These are phyloP conservation scores for Stenchaetothrips biformis DNA, from an alignment of 2,888 invertebrate species.

Conservation along the genomic window DNA sequence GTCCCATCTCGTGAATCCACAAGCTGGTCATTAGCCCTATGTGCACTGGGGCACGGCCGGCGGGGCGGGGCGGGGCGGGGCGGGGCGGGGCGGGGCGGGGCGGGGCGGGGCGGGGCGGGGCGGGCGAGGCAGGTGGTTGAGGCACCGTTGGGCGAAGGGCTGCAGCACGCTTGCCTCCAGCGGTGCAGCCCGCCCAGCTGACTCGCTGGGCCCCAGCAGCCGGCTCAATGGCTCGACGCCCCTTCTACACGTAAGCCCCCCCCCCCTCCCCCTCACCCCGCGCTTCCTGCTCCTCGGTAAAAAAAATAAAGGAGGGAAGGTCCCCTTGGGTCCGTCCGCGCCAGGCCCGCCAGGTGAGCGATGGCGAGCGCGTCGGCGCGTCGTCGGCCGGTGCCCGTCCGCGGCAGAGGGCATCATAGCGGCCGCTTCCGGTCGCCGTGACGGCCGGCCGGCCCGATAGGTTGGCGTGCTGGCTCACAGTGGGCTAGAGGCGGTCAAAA, in stretches of 20 bases:
- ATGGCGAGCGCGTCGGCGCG: too few relatives aligned
- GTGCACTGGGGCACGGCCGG: slow-evolving; percentile 27
- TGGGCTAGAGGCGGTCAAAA: too few relatives aligned
- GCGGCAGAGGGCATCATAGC: too few relatives aligned
- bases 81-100: slow-evolving; percentile 49
- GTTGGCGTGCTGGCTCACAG: too few relatives aligned
- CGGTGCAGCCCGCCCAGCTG: slow-evolving; percentile 46
- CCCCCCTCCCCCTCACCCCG: background rate
- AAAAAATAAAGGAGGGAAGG: too few relatives aligned
- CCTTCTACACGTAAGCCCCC: background rate
- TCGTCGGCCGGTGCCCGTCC: too few relatives aligned
- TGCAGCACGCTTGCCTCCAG: slow-evolving; percentile 53
- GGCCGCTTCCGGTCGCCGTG: too few relatives aligned
- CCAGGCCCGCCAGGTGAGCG: too few relatives aligned
- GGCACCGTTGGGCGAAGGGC: slow-evolving; percentile 58
- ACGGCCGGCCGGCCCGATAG: too few relatives aligned
- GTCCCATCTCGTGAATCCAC: too few relatives aligned
- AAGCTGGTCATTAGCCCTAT: too few relatives aligned
- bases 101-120: slow-evolving; percentile 54
- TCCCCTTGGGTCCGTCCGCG: too few relatives aligned
- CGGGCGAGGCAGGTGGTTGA: slow-evolving; percentile 42
- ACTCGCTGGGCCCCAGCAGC: background rate
- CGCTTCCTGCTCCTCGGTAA: background rate
- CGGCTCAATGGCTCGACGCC: background rate
- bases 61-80: slow-evolving; percentile 44